Evolutionary conservation across 2,888 invertebrate genomes (phyloP), one percentile per base, ranked within the genome.

Genomic region (Invenusta paracnida): DNA sequence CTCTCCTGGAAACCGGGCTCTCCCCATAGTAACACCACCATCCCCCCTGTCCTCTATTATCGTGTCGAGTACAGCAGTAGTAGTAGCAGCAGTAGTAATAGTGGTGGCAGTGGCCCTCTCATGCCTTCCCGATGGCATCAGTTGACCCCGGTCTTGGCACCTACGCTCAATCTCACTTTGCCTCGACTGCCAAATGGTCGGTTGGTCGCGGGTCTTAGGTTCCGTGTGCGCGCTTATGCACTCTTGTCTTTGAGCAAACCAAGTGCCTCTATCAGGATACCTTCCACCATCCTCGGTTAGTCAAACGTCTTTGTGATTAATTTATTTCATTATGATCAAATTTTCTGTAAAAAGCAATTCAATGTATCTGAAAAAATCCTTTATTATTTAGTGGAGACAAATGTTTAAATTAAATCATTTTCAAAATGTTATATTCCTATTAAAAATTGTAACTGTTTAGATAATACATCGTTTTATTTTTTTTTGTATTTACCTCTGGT

Each of bases 41-140:
- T 30, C 27, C 83, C 83, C n/a, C 83, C 83, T 0, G 48, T 83
- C n/a, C 48, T 83, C 30, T 83, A 83, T 83, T 83, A 83, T 30
- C 83, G 83, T 30, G 30, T 25, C 1, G 66, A 82, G 27, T 82
- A 82, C 48, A 48, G 48, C 48, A 48, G 48, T 17, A 48, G 48
- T 48, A 17, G 17, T 5, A 5, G 17, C 11, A 48, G 17, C 48
- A n/a, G n/a, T n/a, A n/a, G n/a, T n/a, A n/a, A n/a, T n/a, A n/a
- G n/a, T n/a, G n/a, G n/a, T n/a, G n/a, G n/a, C n/a, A n/a, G n/a
- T n/a, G 48, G 48, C 5, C 48, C 48, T 17, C 48, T 48, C 48
- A n/a, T n/a, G n/a, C 11, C 82, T 5, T 27, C 82, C n/a, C n/a
- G 27, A 1, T 82, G 82, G 82, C 82, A 82, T 29, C 82, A 82